Base-by-base conservation (phyloP, 2,113 vertebrate genomes). In the Lepus europaeus region DNA sequence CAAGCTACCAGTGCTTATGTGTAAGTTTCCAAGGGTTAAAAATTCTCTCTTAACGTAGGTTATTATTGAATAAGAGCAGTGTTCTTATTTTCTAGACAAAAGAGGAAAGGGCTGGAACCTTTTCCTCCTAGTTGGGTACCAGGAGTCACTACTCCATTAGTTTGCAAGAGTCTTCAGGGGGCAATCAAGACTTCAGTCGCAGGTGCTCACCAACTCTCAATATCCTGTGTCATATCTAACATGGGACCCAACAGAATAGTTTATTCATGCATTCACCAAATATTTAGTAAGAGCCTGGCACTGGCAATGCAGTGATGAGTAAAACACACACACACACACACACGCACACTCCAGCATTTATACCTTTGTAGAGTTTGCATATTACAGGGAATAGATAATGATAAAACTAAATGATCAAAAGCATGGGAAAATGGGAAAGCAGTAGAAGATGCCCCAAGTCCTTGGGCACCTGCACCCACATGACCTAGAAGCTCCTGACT, bases 41-140 rank as follows among this genome's bases (percentile, higher is more conserved):
- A 22, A 4, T 39, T 64, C 11, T 68, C 66, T 39, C 76, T 84
- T 51, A 87, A 68, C 49, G 49, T 53, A 79, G 36, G 5, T 64
- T 79, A 3, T 72, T 61, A 82, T 20, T 31, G 22, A 94, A 63
- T 80, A 90, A 94, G 76, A 9, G 19, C 29, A 73, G 23, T 49
- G 33, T 45, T 64, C 19, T 84, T 25, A n/a, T 72, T 95, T 93
- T 56, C 87, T 7, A 87, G 51, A 83, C 20, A 68, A 76, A 72
- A 72, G 33, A 76, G 25, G 9, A 19, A 90, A 76, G 39, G 39
- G 17, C 56, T 81, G 1, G 31, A 79, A 68, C 13, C 17, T 66
- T 27, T n/a, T 29, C 59, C 45, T 68, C 27, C 17, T 61, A n/a
- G 14, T 3, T 61, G 16, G n/a, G 9, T 20, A 31, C 11, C 0